phyloP scores from a whole-genome alignment of 1,140 invertebrate genomes.

The Penaeus japonicus region DNA sequence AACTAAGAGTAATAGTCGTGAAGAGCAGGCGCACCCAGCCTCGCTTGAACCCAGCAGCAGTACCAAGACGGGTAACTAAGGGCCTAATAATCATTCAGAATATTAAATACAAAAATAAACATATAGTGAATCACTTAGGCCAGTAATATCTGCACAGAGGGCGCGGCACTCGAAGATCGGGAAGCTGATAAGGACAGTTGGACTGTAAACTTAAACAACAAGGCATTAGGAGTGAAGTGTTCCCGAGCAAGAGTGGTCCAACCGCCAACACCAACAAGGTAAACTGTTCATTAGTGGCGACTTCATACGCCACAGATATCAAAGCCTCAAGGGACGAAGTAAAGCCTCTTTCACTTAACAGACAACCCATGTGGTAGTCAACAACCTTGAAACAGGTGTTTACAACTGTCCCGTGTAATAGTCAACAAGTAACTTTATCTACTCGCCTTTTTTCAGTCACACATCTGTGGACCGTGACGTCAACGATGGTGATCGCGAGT shows the following conservation, averaged over 20 bases:
- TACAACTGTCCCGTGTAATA: slow-evolving; percentile 15
- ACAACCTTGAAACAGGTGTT: not conserved
- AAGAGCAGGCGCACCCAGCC: slow-evolving; percentile 21
- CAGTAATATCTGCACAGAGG: slow-evolving; percentile 40
- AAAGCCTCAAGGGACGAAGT: not conserved
- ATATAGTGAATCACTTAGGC: slow-evolving; percentile 41
- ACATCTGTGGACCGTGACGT: slow-evolving; percentile 82
- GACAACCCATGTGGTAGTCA: slow-evolving; percentile 6
- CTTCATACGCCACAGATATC: not conserved
- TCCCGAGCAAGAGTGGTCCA: slow-evolving; percentile 40
- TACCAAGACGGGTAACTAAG: slow-evolving; percentile 18
- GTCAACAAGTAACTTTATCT: slow-evolving; percentile 35
- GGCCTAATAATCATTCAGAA: slow-evolving; percentile 41
- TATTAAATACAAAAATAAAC: slow-evolving; percentile 45
- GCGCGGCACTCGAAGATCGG: slow-evolving; percentile 27
- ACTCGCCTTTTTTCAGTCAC: slow-evolving; percentile 69
- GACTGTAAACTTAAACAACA: slow-evolving; percentile 53
- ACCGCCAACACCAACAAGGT: slow-evolving; percentile 14
- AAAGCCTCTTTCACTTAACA: not conserved
- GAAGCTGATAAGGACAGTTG: slow-evolving; percentile 38
- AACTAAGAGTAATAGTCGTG: slow-evolving; percentile 37
- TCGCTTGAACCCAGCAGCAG: slow-evolving; percentile 23
- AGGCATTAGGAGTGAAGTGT: slow-evolving; percentile 54
- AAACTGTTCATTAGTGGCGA: slow-evolving; percentile 13
- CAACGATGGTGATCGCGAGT: slow-evolving; percentile 82